Evolutionary conservation across 2,888 invertebrate genomes (phyloP), one percentile per base, ranked within the genome.

Genomic region (Sminthurides aquaticus): DNA sequence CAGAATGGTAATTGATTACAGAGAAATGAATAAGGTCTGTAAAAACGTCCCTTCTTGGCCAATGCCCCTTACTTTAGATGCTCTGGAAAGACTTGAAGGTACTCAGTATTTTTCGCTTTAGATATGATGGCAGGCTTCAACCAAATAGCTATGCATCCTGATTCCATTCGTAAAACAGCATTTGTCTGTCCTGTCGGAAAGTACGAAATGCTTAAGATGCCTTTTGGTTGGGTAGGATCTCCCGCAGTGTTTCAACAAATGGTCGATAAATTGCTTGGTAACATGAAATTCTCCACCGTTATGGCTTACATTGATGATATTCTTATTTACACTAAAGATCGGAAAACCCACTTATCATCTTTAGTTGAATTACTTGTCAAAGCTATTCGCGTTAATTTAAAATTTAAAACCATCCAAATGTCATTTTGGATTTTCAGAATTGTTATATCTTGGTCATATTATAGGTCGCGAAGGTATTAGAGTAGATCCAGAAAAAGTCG

Each of bases 401-500:
- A 62, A 25, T 34, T 62, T 2, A 24, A n/a, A 26, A 2, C 60
- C 60, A 2, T 48, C 48, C 25, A 60, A 60, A 60, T 49, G 49
- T 49, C 25, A 24, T 18, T 49, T 60, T 26, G 5, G 60, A 5
- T 60, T 60, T n/a, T 11, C 52, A 15, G 22, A 52, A 52, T 22
- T 52, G 20, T 8, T 20, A 15, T 52, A 52, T 22, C 34, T 60
- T 25, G 49, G 24, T 2, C 58, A 58, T 58, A 20, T 29, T 8
- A 43, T 55, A 1, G 28, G 25, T 20, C 43, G 28, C 20, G 59
- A 65, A 8, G 69, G 69, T 5, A 56, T 67, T 11, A 18, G 52
- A 25, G 52, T 65, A 3, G 63, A 62, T 28, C 58, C 57, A 5
- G 55, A 25, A 1, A 67, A 69, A 57, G 29, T 67, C 1, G 11